Percentiles rank a stretch among this genome's conserved stretches.
Conservation (phyloP, 2,113 vertebrate species). For the Falco punctatus region DNA sequence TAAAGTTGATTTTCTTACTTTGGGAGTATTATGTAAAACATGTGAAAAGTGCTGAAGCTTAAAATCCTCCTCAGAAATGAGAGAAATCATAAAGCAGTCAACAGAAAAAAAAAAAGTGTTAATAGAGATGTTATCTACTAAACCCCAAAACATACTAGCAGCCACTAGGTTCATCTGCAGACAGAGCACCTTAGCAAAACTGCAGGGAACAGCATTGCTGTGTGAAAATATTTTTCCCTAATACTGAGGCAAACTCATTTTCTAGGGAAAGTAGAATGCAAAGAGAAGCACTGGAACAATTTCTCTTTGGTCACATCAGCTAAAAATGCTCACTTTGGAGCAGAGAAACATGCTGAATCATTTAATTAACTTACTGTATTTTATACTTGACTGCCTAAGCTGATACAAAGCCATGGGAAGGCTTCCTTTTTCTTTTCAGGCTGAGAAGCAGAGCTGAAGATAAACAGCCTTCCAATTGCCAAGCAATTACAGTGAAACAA, state of each 20-base stretch:
- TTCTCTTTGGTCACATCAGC: not conserved
- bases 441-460: conserved; percentile 2
- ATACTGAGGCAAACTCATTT: not conserved
- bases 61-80: not conserved
- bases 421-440: not conserved
- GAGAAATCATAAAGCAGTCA: not conserved
- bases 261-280: not conserved
- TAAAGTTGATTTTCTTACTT: not conserved
- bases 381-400: not conserved
- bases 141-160: not conserved
- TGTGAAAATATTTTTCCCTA: not conserved
- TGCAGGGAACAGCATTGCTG: fast-evolving
- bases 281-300: not conserved
- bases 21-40: not conserved
- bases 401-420: not conserved
- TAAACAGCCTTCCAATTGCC: conserved; percentile 15
- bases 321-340: not conserved
- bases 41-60: not conserved
- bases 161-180: not conserved
- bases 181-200: not conserved
- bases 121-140: not conserved
- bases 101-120: not conserved
- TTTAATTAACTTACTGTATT: not conserved
- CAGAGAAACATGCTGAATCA: not conserved
- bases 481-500: not conserved